Conservation (phyloP, 2,797 vertebrate genomes). For the Vespertilio murinus region DNA sequence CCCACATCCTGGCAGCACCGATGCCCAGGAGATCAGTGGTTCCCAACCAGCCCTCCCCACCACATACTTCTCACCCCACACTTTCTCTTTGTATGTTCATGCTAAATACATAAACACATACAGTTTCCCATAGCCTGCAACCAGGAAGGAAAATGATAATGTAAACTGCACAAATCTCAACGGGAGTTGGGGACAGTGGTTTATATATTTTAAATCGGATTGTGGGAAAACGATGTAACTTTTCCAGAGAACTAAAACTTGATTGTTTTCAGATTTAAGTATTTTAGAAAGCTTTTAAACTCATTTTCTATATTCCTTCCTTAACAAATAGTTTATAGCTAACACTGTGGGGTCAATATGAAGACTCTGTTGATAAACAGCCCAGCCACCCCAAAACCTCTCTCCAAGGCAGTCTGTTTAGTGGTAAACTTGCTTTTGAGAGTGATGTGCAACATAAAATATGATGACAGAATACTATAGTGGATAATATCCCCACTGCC, state of each 20-base stretch:
- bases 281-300: constrained; percentile 1
- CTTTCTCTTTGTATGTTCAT: not conserved
- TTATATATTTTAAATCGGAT: not conserved
- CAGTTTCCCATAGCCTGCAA: not conserved
- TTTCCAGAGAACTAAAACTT: not conserved
- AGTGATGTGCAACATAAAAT: not conserved
- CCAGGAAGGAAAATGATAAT: not conserved
- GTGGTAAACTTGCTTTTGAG: not conserved
- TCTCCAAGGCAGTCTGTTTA: not conserved
- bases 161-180: not conserved
- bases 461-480: not conserved
- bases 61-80: not conserved
- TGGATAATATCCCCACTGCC: not conserved
- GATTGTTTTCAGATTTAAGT: not conserved
- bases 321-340: not conserved
- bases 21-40: not conserved
- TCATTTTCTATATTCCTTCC: not conserved
- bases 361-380: not conserved
- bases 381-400: not conserved
- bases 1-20: not conserved
- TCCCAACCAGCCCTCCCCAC: no score
- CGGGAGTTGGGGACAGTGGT: not conserved
- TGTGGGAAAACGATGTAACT: not conserved
- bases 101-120: not conserved
- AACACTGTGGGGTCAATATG: not conserved